Evolutionary conservation across 1,140 invertebrate genomes (phyloP).

Genomic region (Goniozus legneri): DNA sequence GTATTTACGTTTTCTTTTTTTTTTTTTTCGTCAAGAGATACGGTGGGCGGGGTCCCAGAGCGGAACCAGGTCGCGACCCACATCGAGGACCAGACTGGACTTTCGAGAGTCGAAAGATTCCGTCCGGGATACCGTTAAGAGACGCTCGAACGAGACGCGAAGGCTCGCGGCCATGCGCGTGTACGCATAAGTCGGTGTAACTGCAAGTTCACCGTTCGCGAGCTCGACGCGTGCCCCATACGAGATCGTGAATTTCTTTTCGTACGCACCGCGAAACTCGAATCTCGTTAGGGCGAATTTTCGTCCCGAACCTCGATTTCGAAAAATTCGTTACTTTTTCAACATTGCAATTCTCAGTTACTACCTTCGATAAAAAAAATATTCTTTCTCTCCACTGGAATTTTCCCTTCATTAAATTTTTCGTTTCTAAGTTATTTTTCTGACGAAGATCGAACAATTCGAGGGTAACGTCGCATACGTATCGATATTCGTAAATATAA

Average conservation of each 20-base stretch:
- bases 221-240: neutral
- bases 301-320: no score
- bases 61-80: slow-evolving; percentile 37
- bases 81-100: slow-evolving; percentile 44
- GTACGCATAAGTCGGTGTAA: neutral
- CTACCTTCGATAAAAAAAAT: no score
- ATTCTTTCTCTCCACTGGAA: no score
- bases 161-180: slow-evolving; percentile 5
- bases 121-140: slow-evolving; percentile 43
- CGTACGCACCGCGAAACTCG: neutral
- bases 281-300: no score
- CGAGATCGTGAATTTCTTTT: neutral
- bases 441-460: slow-evolving; percentile 18
- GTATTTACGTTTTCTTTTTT: no score
- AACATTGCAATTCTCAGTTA: no score
- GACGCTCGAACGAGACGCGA: slow-evolving; percentile 23
- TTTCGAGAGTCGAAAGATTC: slow-evolving; percentile 14
- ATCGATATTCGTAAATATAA: neutral
- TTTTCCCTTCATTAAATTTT: no score
- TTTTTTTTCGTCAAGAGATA: no score
- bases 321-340: no score
- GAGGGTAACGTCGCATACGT: slow-evolving; percentile 3
- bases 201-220: neutral
- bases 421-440: no score
- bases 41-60: no score